Evolutionary conservation across 2,888 invertebrate genomes (phyloP), one percentile per base, ranked within the genome.

Genomic region (Notocelia uddmanniana): DNA sequence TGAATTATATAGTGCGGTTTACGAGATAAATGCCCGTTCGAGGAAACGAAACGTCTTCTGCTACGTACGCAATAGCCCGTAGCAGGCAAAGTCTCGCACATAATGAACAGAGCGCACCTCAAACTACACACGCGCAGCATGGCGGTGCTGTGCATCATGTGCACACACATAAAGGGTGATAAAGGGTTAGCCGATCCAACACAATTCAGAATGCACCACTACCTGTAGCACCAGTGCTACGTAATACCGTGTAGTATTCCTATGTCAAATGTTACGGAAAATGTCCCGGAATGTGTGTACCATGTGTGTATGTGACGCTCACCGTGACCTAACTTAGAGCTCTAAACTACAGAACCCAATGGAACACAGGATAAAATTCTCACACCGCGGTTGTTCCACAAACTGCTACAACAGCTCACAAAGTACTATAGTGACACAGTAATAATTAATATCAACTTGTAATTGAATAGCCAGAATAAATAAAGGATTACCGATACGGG

Each of bases 381-480:
- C 41, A n/a, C n/a, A 6, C 3, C n/a, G 6, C 45, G n/a, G 45
- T 45, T 8, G 3, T 6, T 45, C 15, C 45, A 13, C 45, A 2
- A 45, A n/a, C n/a, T n/a, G 45, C 45, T 3, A n/a, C n/a, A n/a
- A 45, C 45, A 45, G 45, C n/a, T 8, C 45, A 45, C 45, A n/a
- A n/a, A 45, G n/a, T 45, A n/a, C 37, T 37, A 15, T 45, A n/a
- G 45, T 1, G 45, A n/a, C 50, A 18, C 19, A 50, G 11, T 50
- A 50, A 50, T 26, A 26, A 26, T 8, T 26, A 26, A 26, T 8
- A 23, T 21, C 11, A 11, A 13, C 21, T 19, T 41, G 10, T 63
- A 63, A 54, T 54, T 37, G 23, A 54, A 37, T 54, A 37, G n/a
- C n/a, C n/a, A 64, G 13, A 21, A 64, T 64, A 64, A 62, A 62